Percentiles rank a stretch among this genome's conserved stretches.
Conservation (phyloP, 2,797 vertebrate genomes). For the Iguana delicatissima region DNA sequence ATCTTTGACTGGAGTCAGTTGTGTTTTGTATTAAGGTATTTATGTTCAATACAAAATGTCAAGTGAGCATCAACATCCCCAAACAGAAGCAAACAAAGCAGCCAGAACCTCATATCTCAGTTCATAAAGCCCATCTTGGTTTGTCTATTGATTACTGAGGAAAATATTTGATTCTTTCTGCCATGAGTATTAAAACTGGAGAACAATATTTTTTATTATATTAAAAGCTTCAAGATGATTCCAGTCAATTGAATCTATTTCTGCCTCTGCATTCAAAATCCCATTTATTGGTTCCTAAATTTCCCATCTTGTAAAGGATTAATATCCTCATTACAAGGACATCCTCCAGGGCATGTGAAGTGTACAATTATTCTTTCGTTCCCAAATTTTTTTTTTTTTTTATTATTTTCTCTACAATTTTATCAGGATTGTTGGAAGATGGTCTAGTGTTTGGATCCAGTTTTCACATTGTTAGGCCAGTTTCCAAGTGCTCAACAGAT, state of each 20-base stretch:
- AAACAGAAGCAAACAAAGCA: neutral
- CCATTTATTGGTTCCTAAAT: slow-evolving; percentile 3
- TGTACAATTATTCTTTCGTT: slow-evolving; percentile 27
- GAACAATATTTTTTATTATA: slow-evolving; percentile 13
- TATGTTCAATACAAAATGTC: neutral
- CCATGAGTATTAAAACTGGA: slow-evolving; percentile 4
- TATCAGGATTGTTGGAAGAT: slow-evolving; percentile 4
- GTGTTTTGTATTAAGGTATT: neutral
- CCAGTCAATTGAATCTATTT: slow-evolving; percentile 9
- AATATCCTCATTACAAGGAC: neutral
- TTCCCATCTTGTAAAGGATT: slow-evolving; percentile 25
- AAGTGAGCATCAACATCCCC: neutral
- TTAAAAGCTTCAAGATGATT: slow-evolving; percentile 18
- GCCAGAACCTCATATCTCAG: neutral
- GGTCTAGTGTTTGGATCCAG: slow-evolving; percentile 11
- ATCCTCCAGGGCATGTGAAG: slow-evolving; percentile 1
- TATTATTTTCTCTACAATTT: neutral
- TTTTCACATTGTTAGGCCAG: slow-evolving; percentile 25
- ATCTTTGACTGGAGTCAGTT: neutral
- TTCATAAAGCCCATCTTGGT: neutral
- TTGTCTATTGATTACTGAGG: neutral
- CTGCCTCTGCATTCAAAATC: slow-evolving; percentile 2
- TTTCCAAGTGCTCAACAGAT: slow-evolving; percentile 47
- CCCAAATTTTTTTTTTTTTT: neutral
- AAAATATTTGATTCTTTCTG: neutral